A percentile compares a stretch with the other conserved stretches of the same genome.
These are phyloP conservation scores for Dipodomys spectabilis DNA, from an alignment of 2,113 vertebrate species.

Conservation along the genomic window DNA sequence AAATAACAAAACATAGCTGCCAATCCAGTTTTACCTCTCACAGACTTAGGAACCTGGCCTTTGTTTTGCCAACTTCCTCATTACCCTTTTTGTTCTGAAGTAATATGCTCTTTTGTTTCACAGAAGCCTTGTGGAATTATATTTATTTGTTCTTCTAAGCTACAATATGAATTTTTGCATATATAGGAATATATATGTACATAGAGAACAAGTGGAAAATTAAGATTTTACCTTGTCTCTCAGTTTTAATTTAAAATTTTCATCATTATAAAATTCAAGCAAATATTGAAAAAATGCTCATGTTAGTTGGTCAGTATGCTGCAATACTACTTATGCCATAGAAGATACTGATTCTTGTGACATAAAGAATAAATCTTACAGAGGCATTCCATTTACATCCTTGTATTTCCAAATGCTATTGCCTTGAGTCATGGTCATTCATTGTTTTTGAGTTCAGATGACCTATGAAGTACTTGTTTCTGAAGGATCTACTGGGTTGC, in stretches of 20 bases:
- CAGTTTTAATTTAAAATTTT: background rate
- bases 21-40: constrained; percentile 37
- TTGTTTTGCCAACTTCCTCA: background rate
- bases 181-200: background rate
- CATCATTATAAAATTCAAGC: background rate
- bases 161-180: background rate
- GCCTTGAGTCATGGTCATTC: background rate
- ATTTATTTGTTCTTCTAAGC: background rate
- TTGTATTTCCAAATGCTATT: background rate
- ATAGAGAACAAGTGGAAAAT: too few species aligned
- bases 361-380: background rate
- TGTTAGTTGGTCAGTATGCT: background rate
- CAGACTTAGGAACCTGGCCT: background rate
- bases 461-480: background rate
- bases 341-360: background rate
- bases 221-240: background rate
- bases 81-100: constrained; percentile 20
- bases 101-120: constrained; percentile 25
- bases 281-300: background rate
- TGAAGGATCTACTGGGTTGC: background rate
- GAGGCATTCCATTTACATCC: background rate
- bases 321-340: background rate
- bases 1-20: constrained; percentile 71
- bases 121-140: background rate
- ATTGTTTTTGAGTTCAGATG: background rate